phyloP scores from a whole-genome alignment of 2,113 vertebrate genomes.

The Onychostoma macrolepis region DNA sequence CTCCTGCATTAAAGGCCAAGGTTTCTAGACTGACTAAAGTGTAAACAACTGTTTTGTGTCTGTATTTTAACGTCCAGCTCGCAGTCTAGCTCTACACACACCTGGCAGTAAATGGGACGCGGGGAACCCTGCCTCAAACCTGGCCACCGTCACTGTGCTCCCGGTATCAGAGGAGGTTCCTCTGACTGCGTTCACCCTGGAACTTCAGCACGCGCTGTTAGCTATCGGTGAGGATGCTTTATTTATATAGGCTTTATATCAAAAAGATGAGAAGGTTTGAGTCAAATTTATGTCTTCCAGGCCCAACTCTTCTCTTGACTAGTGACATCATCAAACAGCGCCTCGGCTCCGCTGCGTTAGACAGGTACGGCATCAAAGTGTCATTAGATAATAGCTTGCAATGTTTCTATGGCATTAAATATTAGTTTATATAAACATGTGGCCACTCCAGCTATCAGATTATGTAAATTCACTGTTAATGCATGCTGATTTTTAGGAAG shows the following conservation, averaged over 20 bases:
- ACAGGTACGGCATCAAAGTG: slow-evolving; percentile 78
- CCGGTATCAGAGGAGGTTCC: slow-evolving; percentile 93
- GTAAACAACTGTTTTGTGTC: neutral
- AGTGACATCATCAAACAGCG: slow-evolving; percentile 91
- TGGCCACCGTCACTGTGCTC: slow-evolving; percentile 89
- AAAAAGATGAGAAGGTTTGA: neutral
- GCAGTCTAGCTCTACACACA: slow-evolving; percentile 78
- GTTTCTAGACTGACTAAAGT: neutral
- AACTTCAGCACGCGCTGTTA: slow-evolving; percentile 88
- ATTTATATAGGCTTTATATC: neutral
- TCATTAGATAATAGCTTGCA: neutral
- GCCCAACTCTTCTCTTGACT: slow-evolving; percentile 87
- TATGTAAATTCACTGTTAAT: slow-evolving; percentile 20
- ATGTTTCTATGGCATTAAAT: neutral
- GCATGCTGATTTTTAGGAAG: neutral
- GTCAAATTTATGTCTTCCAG: slow-evolving; percentile 64
- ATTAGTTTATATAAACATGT: neutral
- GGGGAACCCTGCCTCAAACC: slow-evolving; percentile 86
- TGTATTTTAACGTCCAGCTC: slow-evolving; percentile 71
- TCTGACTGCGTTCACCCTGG: slow-evolving; percentile 88
- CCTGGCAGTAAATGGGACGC: slow-evolving; percentile 87
- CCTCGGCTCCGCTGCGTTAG: slow-evolving; percentile 88
- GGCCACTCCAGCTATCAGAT: neutral
- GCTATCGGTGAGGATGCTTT: slow-evolving; percentile 78
- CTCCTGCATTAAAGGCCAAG: neutral